Base-by-base conservation (phyloP, 2,113 vertebrate species). In the Melanerpes formicivorus region DNA sequence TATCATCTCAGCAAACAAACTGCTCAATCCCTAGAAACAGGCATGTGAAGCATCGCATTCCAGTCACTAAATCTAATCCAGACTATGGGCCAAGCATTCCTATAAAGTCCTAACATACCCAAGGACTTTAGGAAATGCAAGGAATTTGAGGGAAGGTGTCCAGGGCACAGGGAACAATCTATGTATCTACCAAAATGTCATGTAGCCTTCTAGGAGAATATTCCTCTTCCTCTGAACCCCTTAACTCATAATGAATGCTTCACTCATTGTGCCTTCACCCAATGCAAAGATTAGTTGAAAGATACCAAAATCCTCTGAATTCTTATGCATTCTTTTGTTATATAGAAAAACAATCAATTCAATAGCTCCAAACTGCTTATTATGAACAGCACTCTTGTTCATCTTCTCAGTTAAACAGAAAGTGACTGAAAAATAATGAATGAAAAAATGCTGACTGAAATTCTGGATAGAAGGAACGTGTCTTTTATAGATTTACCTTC, bases 1-100 rank as follows among this genome's bases (percentile, higher is more conserved):
- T 86, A 92, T 78, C 88, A 93, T 87, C 94, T 94, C 84, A 85
- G 79, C 82, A 94, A 95, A 94, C 90, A 93, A 87, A 90, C 80
- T 69, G 55, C 66, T 94, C 90, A 95, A 67, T 84, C 32, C 75
- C 32, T 77, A 92, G 46, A 60, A 95, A 85, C 11, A 82, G 75
- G 69, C 56, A 93, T 58, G 40, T 34, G 89, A 92, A 92, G 65
- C 52, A 42, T 34, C 84, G 83, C 56, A 92, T 85, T 96, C 84
- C 91, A 94, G 62, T 66, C 80, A 72, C 76, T 94, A 92, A 92
- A 92, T 89, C 88, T 70, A 87, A 87, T 34, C 64, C 46, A 79
- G 70, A 79, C 56, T 63, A 70, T 11, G 10, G 46, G 71, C 84
- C 70, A 96, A 87, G 71, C 48, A 73, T 70, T 81, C 58, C 63